These are phyloP conservation scores for Caenorhabditis sulstoni DNA, from an alignment of 2,888 invertebrate species.

Conservation along the genomic window DNA sequence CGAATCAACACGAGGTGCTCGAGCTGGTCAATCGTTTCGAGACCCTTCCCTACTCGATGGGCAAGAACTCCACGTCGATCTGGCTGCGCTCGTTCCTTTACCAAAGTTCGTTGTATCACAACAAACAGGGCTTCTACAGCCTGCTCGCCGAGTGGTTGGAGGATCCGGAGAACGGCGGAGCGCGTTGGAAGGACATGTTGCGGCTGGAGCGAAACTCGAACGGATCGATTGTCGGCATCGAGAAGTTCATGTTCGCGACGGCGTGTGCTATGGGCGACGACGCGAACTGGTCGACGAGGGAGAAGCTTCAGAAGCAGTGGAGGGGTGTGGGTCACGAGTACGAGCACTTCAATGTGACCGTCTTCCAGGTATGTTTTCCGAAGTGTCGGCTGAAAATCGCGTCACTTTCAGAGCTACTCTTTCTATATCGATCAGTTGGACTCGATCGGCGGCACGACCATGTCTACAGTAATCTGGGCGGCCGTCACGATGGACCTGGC, in stretches of 20 bases:
- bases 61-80: slow-evolving; percentile 73
- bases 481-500: slow-evolving; percentile 73
- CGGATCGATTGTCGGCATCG: slow-evolving; percentile 54
- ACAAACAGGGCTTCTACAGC: slow-evolving; percentile 63
- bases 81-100: slow-evolving; percentile 72
- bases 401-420: slow-evolving; percentile 66
- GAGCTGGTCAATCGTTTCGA: slow-evolving; percentile 71
- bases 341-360: slow-evolving; percentile 69
- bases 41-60: slow-evolving; percentile 73
- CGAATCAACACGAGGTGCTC: slow-evolving; percentile 63
- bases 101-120: slow-evolving; percentile 65
- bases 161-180: slow-evolving; percentile 70
- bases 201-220: slow-evolving; percentile 59
- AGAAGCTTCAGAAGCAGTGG: slow-evolving; percentile 71
- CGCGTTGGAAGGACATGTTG: slow-evolving; percentile 74
- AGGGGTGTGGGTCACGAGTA: slow-evolving; percentile 66
- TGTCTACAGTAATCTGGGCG: slow-evolving; percentile 71
- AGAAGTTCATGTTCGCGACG: slow-evolving; percentile 74
- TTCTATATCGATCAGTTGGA: slow-evolving; percentile 75
- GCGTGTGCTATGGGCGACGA: slow-evolving; percentile 73
- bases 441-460: slow-evolving; percentile 69
- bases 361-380: slow-evolving; percentile 70
- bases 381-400: too few relatives aligned
- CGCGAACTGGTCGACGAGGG: slow-evolving; percentile 66
- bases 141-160: slow-evolving; percentile 70